These are phyloP conservation scores for Habroteleia sp. DNA, from an alignment of 2,888 invertebrate genomes.

Conservation along the genomic window DNA sequence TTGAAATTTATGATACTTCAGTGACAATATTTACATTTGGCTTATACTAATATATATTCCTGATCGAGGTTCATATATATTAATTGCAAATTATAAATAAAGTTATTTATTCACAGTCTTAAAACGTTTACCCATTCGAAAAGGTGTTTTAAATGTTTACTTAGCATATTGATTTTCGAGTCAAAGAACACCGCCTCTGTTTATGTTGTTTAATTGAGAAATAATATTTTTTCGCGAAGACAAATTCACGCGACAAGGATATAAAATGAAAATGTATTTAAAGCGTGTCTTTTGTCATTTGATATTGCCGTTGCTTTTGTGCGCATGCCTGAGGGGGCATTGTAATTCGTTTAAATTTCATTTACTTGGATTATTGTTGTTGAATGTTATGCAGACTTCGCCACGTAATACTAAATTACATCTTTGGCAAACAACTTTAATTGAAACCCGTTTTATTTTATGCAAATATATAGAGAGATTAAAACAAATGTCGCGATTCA, in stretches of 20 bases:
- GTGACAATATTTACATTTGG: too few relatives aligned
- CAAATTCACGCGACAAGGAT: too few relatives aligned
- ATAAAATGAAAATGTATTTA: too few relatives aligned
- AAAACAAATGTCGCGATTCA: constrained; percentile 6
- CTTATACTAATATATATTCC: too few relatives aligned
- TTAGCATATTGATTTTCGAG: constrained; percentile 25
- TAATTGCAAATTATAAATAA: background rate
- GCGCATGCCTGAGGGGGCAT: background rate
- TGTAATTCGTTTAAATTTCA: constrained; percentile 6
- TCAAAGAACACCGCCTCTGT: too few relatives aligned
- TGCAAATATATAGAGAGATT: constrained; percentile 6
- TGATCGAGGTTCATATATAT: background rate
- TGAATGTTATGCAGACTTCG: constrained; percentile 5
- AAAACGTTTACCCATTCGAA: background rate
- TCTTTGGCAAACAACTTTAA: constrained; percentile 26
- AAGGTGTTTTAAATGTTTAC: constrained; percentile 9
- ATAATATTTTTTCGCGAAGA: too few relatives aligned
- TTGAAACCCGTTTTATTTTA: background rate
- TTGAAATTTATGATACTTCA: too few relatives aligned
- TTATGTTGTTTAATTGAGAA: constrained; percentile 28
- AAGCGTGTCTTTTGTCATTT: too few relatives aligned
- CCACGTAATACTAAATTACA: constrained; percentile 1
- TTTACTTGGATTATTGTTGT: constrained; percentile 4
- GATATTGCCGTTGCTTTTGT: background rate
- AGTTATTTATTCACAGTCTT: background rate